These are phyloP conservation scores for Gymnodraco acuticeps DNA, from an alignment of 2,797 vertebrate genomes.

Conservation along the genomic window DNA sequence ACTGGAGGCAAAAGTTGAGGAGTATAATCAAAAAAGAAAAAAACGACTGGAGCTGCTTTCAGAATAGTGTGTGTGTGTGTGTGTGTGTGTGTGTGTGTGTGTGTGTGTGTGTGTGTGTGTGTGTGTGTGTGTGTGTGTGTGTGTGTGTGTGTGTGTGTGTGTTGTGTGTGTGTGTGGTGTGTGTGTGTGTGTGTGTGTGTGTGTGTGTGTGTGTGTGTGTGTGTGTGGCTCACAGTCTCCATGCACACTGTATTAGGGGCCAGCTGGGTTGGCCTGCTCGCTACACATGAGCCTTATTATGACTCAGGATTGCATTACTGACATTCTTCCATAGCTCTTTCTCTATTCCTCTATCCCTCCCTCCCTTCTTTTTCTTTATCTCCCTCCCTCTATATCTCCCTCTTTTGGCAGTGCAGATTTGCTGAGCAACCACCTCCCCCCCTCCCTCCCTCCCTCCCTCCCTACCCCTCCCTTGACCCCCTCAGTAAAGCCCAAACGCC, in stretches of 20 bases:
- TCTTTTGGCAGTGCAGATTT: slow-evolving; percentile 60
- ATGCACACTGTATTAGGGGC: slow-evolving; percentile 76
- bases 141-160: slow-evolving; percentile 33
- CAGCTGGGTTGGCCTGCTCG: slow-evolving; percentile 73
- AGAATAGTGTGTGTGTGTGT: slow-evolving; percentile 44
- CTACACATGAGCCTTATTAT: slow-evolving; percentile 84
- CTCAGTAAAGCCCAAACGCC: slow-evolving; percentile 52
- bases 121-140: slow-evolving; percentile 19
- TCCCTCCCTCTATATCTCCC: slow-evolving; percentile 13
- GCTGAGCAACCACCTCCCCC: slow-evolving; percentile 69
- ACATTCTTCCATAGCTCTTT: slow-evolving; percentile 77
- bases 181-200: slow-evolving; percentile 35
- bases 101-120: slow-evolving; percentile 23
- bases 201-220: slow-evolving; percentile 39
- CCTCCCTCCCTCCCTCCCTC: slow-evolving; percentile 7
- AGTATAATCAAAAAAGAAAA: slow-evolving; percentile 15
- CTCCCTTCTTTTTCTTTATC: slow-evolving; percentile 2
- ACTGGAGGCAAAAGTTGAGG: slow-evolving; percentile 35
- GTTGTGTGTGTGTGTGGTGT: background rate
- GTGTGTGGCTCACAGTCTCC: slow-evolving; percentile 54
- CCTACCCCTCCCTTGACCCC: slow-evolving; percentile 57
- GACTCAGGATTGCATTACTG: slow-evolving; percentile 83
- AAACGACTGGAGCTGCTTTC: slow-evolving; percentile 49
- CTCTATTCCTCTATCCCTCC: slow-evolving; percentile 17
- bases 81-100: slow-evolving; percentile 3